phyloP scores from a whole-genome alignment of 2,113 vertebrate genomes.

The Sterrhoptilus dennistouni region DNA sequence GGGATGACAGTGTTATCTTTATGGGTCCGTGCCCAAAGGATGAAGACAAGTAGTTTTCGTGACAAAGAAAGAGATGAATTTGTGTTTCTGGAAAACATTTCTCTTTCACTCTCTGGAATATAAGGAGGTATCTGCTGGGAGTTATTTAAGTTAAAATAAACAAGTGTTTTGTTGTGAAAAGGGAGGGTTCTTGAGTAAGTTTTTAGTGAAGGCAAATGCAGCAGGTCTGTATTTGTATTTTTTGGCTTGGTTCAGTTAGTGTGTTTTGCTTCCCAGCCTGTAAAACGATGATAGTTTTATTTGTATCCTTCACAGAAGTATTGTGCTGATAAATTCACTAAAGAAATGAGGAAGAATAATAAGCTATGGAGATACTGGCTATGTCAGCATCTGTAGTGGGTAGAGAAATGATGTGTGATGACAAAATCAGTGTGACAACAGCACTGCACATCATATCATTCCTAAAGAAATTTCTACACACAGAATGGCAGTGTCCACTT shows the following conservation, averaged over 20 bases:
- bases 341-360: not conserved
- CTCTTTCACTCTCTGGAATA: not conserved
- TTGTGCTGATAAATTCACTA: not conserved
- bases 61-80: not conserved
- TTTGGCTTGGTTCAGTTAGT: not conserved
- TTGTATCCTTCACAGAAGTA: not conserved
- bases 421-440: not conserved
- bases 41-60: not conserved
- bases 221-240: not conserved
- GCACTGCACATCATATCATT: not conserved
- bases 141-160: not conserved
- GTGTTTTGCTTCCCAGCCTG: not conserved
- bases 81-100: not conserved
- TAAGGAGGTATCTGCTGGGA: not conserved
- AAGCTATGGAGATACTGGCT: not conserved
- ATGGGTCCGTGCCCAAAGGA: not conserved
- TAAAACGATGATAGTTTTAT: not conserved
- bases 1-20: not conserved
- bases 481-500: not conserved
- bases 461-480: not conserved
- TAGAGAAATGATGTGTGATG: not conserved
- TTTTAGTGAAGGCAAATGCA: not conserved
- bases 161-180: not conserved
- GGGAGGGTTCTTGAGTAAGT: accelerated
- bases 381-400: not conserved